A percentile compares a stretch with the other conserved stretches of the same genome.
Evolutionary conservation across 2,888 invertebrate species (phyloP).

Genomic region (Phytoseiulus persimilis): DNA sequence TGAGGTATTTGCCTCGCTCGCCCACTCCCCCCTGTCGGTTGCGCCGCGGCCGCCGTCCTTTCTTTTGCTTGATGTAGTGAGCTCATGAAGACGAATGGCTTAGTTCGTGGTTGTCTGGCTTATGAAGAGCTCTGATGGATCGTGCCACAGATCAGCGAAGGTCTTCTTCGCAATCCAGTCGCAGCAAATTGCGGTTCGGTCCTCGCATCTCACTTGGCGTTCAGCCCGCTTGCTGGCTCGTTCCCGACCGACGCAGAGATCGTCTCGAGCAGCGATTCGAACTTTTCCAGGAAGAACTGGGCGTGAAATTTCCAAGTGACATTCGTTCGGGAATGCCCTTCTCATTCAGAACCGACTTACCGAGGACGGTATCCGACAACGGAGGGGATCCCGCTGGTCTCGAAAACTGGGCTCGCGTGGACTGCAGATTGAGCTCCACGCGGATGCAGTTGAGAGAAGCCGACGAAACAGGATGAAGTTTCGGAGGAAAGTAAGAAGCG

Average conservation of each 20-base stretch:
- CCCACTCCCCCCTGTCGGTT: background rate
- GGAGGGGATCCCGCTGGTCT: too few species aligned
- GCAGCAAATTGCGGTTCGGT: background rate
- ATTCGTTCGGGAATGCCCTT: too few species aligned
- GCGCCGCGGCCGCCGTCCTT: background rate
- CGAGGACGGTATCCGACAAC: too few species aligned
- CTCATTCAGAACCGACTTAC: too few species aligned
- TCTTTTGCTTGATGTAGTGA: slow-evolving; percentile 5
- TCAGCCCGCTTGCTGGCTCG: too few species aligned
- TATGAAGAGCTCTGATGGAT: slow-evolving; percentile 5
- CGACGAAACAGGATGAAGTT: background rate
- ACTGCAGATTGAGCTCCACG: background rate
- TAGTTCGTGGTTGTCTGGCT: background rate
- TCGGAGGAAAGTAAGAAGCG: background rate
- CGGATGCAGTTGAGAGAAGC: background rate
- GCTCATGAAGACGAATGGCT: slow-evolving; percentile 5
- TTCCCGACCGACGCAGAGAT: too few species aligned
- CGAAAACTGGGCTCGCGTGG: too few species aligned
- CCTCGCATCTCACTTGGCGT: background rate
- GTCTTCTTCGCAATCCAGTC: background rate
- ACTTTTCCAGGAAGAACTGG: too few species aligned
- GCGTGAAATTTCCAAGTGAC: too few species aligned
- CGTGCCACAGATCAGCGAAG: background rate
- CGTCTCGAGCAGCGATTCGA: too few species aligned
- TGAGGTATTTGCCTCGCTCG: background rate